phyloP scores from a whole-genome alignment of 2,797 vertebrate genomes.

The Hippoglossus hippoglossus region DNA sequence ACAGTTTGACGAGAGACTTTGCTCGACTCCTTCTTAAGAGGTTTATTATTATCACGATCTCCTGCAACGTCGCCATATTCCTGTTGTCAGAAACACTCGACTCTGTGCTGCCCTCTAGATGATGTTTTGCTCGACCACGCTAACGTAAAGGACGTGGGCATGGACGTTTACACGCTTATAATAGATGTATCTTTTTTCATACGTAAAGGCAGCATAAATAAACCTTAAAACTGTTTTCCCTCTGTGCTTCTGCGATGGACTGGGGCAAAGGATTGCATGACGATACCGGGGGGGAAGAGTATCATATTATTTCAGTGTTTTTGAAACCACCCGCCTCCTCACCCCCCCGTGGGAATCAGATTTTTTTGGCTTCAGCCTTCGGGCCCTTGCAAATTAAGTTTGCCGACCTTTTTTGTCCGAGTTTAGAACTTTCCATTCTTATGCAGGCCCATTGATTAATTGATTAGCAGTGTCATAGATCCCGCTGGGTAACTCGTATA shows the following conservation, averaged over 20 bases:
- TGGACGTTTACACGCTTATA: no score
- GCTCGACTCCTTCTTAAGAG: no score
- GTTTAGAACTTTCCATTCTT: slow-evolving; percentile 56
- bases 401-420: slow-evolving; percentile 66
- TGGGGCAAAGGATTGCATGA: neutral
- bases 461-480: slow-evolving; percentile 64
- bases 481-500: slow-evolving; percentile 15
- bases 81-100: no score
- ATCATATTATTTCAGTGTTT: slow-evolving; percentile 8
- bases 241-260: neutral
- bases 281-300: neutral
- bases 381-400: slow-evolving; percentile 55
- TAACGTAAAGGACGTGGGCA: neutral
- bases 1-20: no score
- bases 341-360: slow-evolving; percentile 66
- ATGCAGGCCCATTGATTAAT: slow-evolving; percentile 65
- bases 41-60: no score
- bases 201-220: no score
- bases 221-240: neutral
- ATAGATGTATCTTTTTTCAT: no score
- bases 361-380: slow-evolving; percentile 24
- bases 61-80: no score
- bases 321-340: neutral
- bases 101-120: no score
- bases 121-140: no score